Evolutionary conservation across 2,888 invertebrate genomes (phyloP).

Genomic region (Palloptera scutellata): DNA sequence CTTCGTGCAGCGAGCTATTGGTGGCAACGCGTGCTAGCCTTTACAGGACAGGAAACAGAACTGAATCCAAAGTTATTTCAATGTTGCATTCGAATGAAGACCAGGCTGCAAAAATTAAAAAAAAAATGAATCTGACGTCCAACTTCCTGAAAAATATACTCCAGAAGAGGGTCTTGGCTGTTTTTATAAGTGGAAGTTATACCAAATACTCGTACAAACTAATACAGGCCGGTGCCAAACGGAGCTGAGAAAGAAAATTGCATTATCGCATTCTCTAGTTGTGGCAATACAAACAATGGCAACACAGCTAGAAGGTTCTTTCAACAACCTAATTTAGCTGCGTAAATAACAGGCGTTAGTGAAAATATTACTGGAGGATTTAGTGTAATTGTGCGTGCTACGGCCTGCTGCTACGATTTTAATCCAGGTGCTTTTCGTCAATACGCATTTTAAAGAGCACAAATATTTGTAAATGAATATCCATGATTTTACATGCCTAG

Average conservation of each 20-base stretch:
- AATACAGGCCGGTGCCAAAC: constrained; percentile 16
- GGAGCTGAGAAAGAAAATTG: no score
- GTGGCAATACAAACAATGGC: constrained; percentile 33
- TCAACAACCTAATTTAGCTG: constrained; percentile 27
- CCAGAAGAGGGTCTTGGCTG: neutral
- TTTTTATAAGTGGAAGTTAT: constrained; percentile 15
- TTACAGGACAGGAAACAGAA: constrained; percentile 12
- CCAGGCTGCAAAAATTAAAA: constrained; percentile 13
- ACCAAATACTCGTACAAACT: constrained; percentile 19
- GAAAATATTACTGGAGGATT: constrained; percentile 26
- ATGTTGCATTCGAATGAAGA: constrained; percentile 15
- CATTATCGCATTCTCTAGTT: constrained; percentile 24
- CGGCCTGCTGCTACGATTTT: constrained; percentile 23
- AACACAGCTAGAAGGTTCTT: constrained; percentile 35
- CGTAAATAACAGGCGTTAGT: constrained; percentile 30
- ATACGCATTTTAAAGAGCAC: constrained; percentile 25
- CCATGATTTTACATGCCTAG: constrained; percentile 35
- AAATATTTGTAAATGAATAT: constrained; percentile 31
- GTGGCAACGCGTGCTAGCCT: constrained; percentile 16
- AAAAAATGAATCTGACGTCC: neutral
- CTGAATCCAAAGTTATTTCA: constrained; percentile 9
- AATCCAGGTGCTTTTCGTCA: constrained; percentile 24
- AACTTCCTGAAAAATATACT: no score
- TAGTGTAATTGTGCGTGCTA: constrained; percentile 26
- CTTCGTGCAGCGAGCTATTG: constrained; percentile 16